Evolutionary conservation across 1,140 invertebrate species (phyloP).

Genomic region (Drosophila pandora): DNA sequence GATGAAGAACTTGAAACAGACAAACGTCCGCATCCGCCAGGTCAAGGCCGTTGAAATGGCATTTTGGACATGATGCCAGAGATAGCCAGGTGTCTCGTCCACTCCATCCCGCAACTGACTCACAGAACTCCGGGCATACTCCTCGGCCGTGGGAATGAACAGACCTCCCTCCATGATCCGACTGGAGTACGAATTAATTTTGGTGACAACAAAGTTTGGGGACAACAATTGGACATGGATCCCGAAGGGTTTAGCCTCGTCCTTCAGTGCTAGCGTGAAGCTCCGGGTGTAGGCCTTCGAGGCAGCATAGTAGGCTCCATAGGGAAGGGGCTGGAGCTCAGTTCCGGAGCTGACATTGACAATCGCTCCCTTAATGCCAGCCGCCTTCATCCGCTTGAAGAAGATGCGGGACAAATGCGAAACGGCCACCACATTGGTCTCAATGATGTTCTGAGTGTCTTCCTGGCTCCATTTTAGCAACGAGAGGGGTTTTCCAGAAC

Average conservation of each 20-base stretch:
- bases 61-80: conserved; percentile 90
- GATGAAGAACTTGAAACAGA: conserved; percentile 24
- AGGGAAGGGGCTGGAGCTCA: conserved; percentile 91
- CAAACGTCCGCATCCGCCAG: conserved; percentile 34
- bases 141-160: conserved; percentile 90
- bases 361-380: conserved; percentile 91
- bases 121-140: conserved; percentile 91
- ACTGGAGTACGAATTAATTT: conserved; percentile 93
- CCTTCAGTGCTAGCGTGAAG: conserved; percentile 86
- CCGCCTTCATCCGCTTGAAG: conserved; percentile 89
- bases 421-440: conserved; percentile 93
- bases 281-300: conserved; percentile 86
- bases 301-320: conserved; percentile 95
- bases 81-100: conserved; percentile 92
- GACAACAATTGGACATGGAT: conserved; percentile 93
- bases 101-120: conserved; percentile 90
- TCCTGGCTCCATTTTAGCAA: conserved; percentile 89
- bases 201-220: conserved; percentile 94
- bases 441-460: conserved; percentile 92
- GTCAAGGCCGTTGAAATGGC: conserved; percentile 24
- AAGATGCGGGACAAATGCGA: conserved; percentile 92
- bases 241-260: conserved; percentile 90
- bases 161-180: conserved; percentile 89
- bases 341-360: conserved; percentile 95
- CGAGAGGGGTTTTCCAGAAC: conserved; percentile 90